Evolutionary conservation across 2,113 vertebrate species (phyloP), one percentile per base, ranked within the genome.

Genomic region (Peromyscus maniculatus): DNA sequence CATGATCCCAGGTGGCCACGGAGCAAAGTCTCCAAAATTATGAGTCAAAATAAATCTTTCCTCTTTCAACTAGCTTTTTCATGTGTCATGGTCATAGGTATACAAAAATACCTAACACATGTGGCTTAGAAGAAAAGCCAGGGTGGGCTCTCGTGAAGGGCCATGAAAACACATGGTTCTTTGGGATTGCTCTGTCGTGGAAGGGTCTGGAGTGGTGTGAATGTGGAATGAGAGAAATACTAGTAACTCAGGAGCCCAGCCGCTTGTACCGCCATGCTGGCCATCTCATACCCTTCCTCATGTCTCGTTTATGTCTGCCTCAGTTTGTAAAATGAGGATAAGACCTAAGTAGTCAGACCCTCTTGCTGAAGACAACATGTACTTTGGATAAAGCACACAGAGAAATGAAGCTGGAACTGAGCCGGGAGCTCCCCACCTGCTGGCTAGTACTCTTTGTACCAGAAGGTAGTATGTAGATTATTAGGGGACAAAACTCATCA

Each of bases 151-250:
- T 49, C 15, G 26, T 0, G 17, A 6, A 43, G 26, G 9, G 24
- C 69, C 24, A 33, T 22, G 49, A 46, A 55, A 17, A 43, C n/a
- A 15, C 22, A 13, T 3, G 21, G 2, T 0, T 88, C 39, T 0
- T 15, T 67, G 19, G 19, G 31, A 49, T 2, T 5, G 36, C 26
- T 43, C 7, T 39, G 3, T 22, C 39, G 7, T n/a, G 28, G 8
- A 0, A 82, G 28, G 26, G 10, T 21, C 31, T 16, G 22, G 83
- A 17, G 7, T 5, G 1, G 0, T 36, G 28, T 1, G 10, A 19
- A 43, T 52, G 9, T 2, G 11, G 59, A 52, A 17, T 2, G 16
- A 43, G 10, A 49, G 10, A 59, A 59, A 21, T 1, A 1, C 11
- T 3, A 21, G 26, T 3, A 17, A 24, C 33, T 55, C 62, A 11